These are phyloP conservation scores for Sinocyclocheilus anshuiensis DNA, from an alignment of 2,113 vertebrate genomes.

Conservation along the genomic window DNA sequence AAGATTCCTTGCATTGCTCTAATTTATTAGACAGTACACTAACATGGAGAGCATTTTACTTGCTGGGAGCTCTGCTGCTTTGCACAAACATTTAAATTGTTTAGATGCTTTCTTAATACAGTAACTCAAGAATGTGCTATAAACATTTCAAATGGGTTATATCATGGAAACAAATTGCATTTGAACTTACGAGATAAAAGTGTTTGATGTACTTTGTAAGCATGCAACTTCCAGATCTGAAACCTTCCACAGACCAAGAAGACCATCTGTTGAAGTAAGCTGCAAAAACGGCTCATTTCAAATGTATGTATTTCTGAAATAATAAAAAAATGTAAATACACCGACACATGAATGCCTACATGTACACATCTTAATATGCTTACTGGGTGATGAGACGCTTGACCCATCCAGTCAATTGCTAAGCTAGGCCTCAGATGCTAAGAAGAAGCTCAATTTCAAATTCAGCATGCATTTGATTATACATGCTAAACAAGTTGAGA, in stretches of 20 bases:
- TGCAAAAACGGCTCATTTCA: neutral
- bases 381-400: neutral
- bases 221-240: neutral
- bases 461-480: neutral
- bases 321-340: neutral
- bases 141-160: neutral
- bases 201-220: neutral
- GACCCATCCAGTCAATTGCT: neutral
- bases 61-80: neutral
- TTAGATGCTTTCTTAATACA: neutral
- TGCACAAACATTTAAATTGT: neutral
- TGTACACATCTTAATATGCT: neutral
- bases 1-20: neutral
- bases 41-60: neutral
- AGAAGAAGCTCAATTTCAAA: neutral
- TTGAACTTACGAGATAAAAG: neutral
- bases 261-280: slow-evolving; percentile 1
- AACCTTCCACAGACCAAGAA: neutral
- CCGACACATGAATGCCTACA: neutral
- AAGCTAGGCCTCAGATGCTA: neutral
- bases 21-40: neutral
- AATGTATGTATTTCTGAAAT: neutral
- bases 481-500: neutral
- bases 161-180: neutral
- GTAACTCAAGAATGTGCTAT: neutral